These are phyloP conservation scores for Diaperis boleti DNA, from an alignment of 2,888 invertebrate genomes.

Conservation along the genomic window DNA sequence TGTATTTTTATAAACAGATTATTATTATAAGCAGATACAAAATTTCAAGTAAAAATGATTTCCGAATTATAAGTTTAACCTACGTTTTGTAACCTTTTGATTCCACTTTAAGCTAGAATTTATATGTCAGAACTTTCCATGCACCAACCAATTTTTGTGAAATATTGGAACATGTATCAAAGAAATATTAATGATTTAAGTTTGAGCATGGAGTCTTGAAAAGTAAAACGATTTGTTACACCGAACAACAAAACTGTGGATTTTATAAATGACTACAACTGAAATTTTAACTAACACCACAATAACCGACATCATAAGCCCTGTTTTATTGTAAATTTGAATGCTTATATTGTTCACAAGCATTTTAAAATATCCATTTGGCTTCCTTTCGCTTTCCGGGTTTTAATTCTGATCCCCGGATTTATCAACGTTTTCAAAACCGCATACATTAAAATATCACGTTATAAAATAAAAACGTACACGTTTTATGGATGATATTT, in stretches of 20 bases:
- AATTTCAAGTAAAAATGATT: too few relatives aligned
- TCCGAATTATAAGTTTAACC: too few relatives aligned
- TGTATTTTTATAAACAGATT: too few relatives aligned
- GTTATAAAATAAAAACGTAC: constrained; percentile 25
- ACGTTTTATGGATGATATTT: constrained; percentile 22
- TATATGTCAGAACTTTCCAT: too few relatives aligned
- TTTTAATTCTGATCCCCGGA: constrained; percentile 15
- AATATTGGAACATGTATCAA: neutral
- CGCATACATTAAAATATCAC: constrained; percentile 30
- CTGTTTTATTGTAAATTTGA: constrained; percentile 17
- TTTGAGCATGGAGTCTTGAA: neutral
- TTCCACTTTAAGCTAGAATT: too few relatives aligned
- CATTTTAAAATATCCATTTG: constrained; percentile 20
- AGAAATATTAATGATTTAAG: too few relatives aligned
- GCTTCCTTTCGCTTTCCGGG: constrained; percentile 11
- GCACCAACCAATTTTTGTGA: too few relatives aligned
- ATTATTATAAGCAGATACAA: too few relatives aligned
- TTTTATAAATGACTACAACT: neutral
- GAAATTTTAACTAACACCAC: neutral
- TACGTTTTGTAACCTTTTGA: too few relatives aligned
- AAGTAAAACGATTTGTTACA: neutral
- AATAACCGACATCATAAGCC: neutral
- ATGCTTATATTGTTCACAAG: constrained; percentile 19
- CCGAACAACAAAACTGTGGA: neutral
- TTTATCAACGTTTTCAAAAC: constrained; percentile 23